phyloP scores from a whole-genome alignment of 1,140 invertebrate species.

The Delia radicum region DNA sequence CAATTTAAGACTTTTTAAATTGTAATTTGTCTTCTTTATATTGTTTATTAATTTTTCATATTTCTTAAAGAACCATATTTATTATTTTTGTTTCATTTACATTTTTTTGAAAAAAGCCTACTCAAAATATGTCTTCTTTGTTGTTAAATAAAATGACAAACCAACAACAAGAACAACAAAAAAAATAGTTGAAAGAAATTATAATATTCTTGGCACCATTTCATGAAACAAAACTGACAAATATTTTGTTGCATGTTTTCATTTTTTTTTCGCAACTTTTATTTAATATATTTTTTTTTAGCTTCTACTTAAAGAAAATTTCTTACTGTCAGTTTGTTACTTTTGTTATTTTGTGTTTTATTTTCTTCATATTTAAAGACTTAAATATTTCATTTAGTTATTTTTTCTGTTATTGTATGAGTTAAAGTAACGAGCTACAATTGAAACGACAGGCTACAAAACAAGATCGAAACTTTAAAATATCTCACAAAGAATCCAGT shows the following conservation, averaged over 20 bases:
- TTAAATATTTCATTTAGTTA: slow-evolving; percentile 1
- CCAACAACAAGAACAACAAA: neutral
- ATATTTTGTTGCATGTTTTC: slow-evolving; percentile 24
- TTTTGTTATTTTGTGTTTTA: neutral
- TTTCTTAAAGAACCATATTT: neutral
- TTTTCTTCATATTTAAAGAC: slow-evolving; percentile 12
- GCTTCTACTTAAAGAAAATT: slow-evolving; percentile 9
- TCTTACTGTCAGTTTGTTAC: slow-evolving; percentile 7
- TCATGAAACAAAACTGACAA: slow-evolving; percentile 23
- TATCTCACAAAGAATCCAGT: no score
- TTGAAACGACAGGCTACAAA: no score
- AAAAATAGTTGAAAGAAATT: slow-evolving; percentile 24
- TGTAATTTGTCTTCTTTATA: neutral
- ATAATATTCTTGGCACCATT: slow-evolving; percentile 24
- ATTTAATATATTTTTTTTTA: neutral
- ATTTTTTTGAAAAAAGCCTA: neutral
- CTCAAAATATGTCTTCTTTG: slow-evolving; percentile 13
- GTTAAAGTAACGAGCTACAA: no score
- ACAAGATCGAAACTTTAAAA: no score
- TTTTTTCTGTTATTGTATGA: neutral
- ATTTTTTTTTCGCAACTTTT: neutral
- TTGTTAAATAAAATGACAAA: slow-evolving; percentile 14
- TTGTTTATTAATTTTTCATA: neutral
- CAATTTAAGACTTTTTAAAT: neutral
- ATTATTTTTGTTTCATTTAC: neutral